Conservation (phyloP, 2,888 invertebrate genomes). For the Hedya salicella region DNA sequence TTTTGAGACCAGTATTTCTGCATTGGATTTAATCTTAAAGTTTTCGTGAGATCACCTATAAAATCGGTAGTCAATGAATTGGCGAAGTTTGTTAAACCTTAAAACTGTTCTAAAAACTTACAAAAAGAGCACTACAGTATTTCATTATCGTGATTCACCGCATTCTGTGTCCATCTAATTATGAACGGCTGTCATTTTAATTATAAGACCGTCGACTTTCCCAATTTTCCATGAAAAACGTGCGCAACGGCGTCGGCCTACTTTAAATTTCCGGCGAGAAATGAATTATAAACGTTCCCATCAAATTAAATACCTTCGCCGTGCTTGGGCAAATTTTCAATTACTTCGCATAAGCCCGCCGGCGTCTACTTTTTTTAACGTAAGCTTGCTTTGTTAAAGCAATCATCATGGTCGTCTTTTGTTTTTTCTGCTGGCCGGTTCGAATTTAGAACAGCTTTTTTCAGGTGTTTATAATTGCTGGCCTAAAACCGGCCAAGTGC, state of each 20-base stretch:
- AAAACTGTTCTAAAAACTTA: no score
- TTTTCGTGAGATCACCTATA: no score
- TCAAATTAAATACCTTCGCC: slow-evolving; percentile 38
- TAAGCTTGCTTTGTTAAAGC: slow-evolving; percentile 3
- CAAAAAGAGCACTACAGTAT: background rate
- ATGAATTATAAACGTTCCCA: slow-evolving; percentile 40
- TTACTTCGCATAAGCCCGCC: slow-evolving; percentile 30
- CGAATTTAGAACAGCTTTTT: background rate
- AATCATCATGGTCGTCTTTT: background rate
- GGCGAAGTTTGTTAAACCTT: no score
- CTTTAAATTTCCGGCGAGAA: slow-evolving; percentile 24
- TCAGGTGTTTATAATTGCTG: background rate
- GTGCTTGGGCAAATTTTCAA: slow-evolving; percentile 38
- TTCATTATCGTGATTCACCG: background rate
- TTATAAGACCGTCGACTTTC: slow-evolving; percentile 34
- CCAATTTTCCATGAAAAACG: slow-evolving; percentile 39
- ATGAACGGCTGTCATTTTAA: slow-evolving; percentile 29
- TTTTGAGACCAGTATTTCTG: no score
- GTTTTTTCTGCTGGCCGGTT: slow-evolving; percentile 5
- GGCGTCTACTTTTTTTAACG: slow-evolving; percentile 21
- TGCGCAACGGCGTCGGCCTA: slow-evolving; percentile 36
- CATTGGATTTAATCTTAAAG: no score
- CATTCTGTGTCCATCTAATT: slow-evolving; percentile 16
- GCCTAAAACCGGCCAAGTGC: no score
- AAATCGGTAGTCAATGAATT: no score